phyloP scores from a whole-genome alignment of 2,888 invertebrate species.

The Xiphydria camelus region DNA sequence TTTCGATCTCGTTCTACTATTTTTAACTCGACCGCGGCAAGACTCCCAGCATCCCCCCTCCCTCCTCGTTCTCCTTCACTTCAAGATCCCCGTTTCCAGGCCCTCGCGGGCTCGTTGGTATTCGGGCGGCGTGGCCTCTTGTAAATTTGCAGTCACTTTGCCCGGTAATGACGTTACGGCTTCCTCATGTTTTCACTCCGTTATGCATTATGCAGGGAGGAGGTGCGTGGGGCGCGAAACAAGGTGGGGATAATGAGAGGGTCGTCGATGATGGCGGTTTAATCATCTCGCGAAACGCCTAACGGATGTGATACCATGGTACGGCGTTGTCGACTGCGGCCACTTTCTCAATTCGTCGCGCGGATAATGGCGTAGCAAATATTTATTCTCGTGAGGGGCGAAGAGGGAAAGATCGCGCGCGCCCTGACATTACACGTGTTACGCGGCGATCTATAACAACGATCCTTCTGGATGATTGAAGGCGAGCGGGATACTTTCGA shows the following conservation, averaged over 20 bases:
- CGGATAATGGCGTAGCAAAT: no score
- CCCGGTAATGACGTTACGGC: conserved; percentile 38
- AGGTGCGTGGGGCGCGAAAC: conserved; percentile 4
- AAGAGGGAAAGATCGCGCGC: conserved; percentile 2
- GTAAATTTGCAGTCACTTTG: conserved; percentile 37
- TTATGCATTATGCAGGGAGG: conserved; percentile 38
- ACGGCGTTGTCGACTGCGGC: conserved; percentile 3
- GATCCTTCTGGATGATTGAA: no score
- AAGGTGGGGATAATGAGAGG: conserved; percentile 36
- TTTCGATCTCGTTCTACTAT: no score
- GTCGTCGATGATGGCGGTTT: conserved; percentile 34
- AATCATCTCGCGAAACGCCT: conserved; percentile 34
- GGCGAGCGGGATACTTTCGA: no score
- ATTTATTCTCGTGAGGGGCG: neutral
- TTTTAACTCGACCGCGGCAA: neutral
- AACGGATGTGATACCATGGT: conserved; percentile 25
- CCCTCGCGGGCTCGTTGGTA: neutral
- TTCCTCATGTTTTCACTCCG: conserved; percentile 37
- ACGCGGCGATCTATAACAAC: no score
- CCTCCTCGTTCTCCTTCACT: neutral
- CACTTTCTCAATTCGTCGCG: no score
- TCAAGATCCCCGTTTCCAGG: neutral
- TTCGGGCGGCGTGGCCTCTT: neutral
- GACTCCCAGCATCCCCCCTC: neutral
- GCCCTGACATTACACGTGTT: no score